These are phyloP conservation scores for Eilema sororculum DNA, from an alignment of 2,888 invertebrate species.

Conservation along the genomic window DNA sequence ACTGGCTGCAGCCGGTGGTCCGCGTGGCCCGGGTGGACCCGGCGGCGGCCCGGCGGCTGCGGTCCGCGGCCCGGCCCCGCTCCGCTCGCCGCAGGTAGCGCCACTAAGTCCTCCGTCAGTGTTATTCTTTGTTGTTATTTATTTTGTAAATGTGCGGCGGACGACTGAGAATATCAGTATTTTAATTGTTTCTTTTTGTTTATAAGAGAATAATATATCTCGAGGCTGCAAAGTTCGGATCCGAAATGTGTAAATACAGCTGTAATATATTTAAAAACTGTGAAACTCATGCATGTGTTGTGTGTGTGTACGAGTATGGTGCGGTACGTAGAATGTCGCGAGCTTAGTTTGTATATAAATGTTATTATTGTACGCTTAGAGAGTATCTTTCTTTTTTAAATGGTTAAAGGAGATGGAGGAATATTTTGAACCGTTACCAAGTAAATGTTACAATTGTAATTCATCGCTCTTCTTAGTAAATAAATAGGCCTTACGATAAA, in stretches of 20 bases:
- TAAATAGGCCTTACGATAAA: slow-evolving; percentile 30
- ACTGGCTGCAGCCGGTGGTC: slow-evolving; percentile 89
- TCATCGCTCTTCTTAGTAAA: slow-evolving; percentile 30
- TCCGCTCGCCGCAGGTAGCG: slow-evolving; percentile 65
- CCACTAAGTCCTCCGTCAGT: slow-evolving; percentile 22
- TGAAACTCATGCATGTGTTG: slow-evolving; percentile 59
- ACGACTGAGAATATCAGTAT: slow-evolving; percentile 58
- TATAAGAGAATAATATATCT: slow-evolving; percentile 53
- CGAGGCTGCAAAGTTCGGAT: slow-evolving; percentile 57
- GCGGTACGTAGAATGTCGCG: slow-evolving; percentile 68
- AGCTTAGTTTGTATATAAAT: slow-evolving; percentile 82
- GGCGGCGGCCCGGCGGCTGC: slow-evolving; percentile 66
- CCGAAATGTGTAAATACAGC: slow-evolving; percentile 56
- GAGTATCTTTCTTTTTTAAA: slow-evolving; percentile 64
- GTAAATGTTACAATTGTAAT: slow-evolving; percentile 26
- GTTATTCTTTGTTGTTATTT: slow-evolving; percentile 49
- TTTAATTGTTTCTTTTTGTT: slow-evolving; percentile 55
- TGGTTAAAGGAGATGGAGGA: slow-evolving; percentile 56
- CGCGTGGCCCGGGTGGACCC: slow-evolving; percentile 89
- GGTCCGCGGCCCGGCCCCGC: slow-evolving; percentile 67
- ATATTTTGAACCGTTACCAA: slow-evolving; percentile 26
- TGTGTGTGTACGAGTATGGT: slow-evolving; percentile 54
- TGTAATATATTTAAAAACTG: slow-evolving; percentile 58
- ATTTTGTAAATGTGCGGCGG: slow-evolving; percentile 57
- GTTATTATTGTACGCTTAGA: slow-evolving; percentile 74